phyloP scores from a whole-genome alignment of 1,140 invertebrate species.

The Drosophila setifemur region DNA sequence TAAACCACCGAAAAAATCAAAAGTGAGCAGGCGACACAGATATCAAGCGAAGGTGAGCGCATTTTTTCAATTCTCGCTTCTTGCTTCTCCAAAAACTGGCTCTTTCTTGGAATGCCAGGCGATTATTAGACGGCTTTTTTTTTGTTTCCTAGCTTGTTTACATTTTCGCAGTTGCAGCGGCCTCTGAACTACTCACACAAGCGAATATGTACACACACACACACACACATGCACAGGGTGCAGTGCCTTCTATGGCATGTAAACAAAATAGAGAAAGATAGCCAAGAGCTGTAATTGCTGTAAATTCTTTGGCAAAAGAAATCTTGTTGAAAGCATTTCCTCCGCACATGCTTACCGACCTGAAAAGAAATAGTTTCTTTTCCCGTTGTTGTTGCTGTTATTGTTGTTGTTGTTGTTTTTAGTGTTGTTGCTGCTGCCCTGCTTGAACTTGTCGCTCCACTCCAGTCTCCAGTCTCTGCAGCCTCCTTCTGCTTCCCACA shows the following conservation, averaged over 20 bases:
- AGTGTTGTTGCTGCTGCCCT: too few species aligned
- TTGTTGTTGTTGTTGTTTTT: too few species aligned
- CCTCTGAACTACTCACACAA: slow-evolving; percentile 19
- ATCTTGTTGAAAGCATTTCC: slow-evolving; percentile 79
- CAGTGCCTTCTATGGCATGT: slow-evolving; percentile 37
- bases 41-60: slow-evolving; percentile 70
- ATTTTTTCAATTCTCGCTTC: slow-evolving; percentile 57
- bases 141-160: slow-evolving; percentile 55
- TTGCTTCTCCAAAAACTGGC: slow-evolving; percentile 1
- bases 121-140: slow-evolving; percentile 11
- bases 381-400: background rate
- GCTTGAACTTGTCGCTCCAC: slow-evolving; percentile 51
- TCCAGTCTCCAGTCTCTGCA: background rate
- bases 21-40: slow-evolving; percentile 73
- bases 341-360: slow-evolving; percentile 44
- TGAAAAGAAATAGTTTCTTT: slow-evolving; percentile 53
- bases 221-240: slow-evolving; percentile 7
- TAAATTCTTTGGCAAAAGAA: slow-evolving; percentile 73
- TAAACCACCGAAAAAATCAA: slow-evolving; percentile 77
- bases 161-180: slow-evolving; percentile 50
- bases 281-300: slow-evolving; percentile 22
- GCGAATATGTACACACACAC: background rate
- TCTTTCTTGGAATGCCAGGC: slow-evolving; percentile 40
- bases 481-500: slow-evolving; percentile 19
- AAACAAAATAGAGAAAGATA: slow-evolving; percentile 51